Evolutionary conservation across 2,797 vertebrate species (phyloP), one percentile per base, ranked within the genome.

Genomic region (Oreonectes daqikongensis): DNA sequence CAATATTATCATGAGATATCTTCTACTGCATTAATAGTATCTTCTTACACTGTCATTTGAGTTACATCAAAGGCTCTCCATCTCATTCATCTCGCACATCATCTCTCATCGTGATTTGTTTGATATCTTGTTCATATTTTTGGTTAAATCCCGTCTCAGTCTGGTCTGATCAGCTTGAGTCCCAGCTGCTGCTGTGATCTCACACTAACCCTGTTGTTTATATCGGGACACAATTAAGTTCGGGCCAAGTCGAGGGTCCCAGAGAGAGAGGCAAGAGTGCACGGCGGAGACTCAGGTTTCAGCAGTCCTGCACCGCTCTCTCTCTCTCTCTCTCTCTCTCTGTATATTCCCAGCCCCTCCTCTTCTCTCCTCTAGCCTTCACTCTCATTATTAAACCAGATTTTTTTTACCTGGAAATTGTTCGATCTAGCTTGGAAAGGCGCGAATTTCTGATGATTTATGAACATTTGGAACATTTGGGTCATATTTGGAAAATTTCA

Each of bases 181-280:
- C 92, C 93, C 93, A 95, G 95, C 94, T 95, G 94, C 94, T 89
- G 91, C 88, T 89, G 86, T 89, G 90, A 90, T 92, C 93, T 94
- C 93, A 95, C 93, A 95, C 94, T 95, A 94, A 94, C 93, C 90
- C 92, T 90, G 93, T 95, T 96, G 95, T 96, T 96, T 95, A 94
- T 93, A 94, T 93, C 93, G 91, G 92, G 90, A 93, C 88, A 90
- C 92, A 94, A 93, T 94, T 94, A 95, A 95, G 90, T 92, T 84
- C 72, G 87, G 92, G 92, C 93, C 93, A 94, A 95, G 93, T 90
- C 88, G 90, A 91, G 92, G 94, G 93, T 95, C 94, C 95, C 94
- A 93, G 85, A 92, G 94, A 96, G 94, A 92, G 92, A 89, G 90
- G 90, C 92, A 94, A 94, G 94, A 96, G 94, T 95, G 93, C 93